Evolutionary conservation across 2,888 invertebrate genomes (phyloP).

Genomic region (Sisyra terminalis): DNA sequence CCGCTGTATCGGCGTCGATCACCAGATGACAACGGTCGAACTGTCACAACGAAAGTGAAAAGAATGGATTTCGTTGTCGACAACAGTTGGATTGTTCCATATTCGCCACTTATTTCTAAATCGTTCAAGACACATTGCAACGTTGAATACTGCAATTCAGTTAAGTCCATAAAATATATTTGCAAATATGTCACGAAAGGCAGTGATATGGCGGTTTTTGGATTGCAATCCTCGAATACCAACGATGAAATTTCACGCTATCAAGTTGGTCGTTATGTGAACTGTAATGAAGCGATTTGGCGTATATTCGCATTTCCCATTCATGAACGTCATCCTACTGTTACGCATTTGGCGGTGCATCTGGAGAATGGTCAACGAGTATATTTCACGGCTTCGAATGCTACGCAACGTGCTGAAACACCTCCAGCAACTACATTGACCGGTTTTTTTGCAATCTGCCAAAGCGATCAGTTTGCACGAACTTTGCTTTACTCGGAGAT

Average conservation of each 20-base stretch:
- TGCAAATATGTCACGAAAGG: constrained; percentile 19
- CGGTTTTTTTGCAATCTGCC: constrained; percentile 12
- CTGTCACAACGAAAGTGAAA: constrained; percentile 15
- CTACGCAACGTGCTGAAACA: constrained; percentile 8
- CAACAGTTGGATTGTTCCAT: constrained; percentile 15
- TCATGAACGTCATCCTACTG: constrained; percentile 7
- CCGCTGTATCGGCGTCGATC: constrained; percentile 16
- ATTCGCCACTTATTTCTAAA: constrained; percentile 14
- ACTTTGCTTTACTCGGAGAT: constrained; percentile 20
- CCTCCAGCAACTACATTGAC: constrained; percentile 13
- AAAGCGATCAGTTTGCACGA: constrained; percentile 15
- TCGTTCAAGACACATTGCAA: constrained; percentile 16
- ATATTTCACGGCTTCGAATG: constrained; percentile 14
- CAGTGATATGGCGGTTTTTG: constrained; percentile 12
- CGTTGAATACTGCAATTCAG: constrained; percentile 16
- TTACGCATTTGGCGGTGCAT: constrained; percentile 13
- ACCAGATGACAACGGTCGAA: constrained; percentile 15
- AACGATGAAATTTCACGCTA: constrained; percentile 13
- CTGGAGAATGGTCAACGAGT: constrained; percentile 13
- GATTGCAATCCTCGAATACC: constrained; percentile 7
- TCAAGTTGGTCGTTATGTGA: constrained; percentile 15
- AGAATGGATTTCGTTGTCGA: constrained; percentile 10
- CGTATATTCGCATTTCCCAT: constrained; percentile 10
- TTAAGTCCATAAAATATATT: constrained; percentile 21
- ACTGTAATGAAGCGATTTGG: constrained; percentile 14